Conservation (phyloP, 2,113 vertebrate species). For the Rhinolophus sinicus region DNA sequence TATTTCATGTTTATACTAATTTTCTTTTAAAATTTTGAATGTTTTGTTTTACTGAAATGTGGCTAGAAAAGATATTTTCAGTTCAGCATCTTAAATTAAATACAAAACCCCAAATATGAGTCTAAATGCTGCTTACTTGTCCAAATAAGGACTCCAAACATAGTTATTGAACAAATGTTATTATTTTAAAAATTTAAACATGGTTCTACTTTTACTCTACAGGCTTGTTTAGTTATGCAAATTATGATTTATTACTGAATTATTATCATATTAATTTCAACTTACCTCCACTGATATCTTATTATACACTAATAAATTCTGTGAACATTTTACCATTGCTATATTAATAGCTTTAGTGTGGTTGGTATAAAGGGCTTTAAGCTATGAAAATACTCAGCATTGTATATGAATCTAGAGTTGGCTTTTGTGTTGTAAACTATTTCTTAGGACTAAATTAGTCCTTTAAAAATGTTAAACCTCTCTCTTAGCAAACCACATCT, state of each 20-base stretch:
- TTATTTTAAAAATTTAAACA: constrained; percentile 34
- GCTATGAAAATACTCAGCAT: constrained; percentile 12
- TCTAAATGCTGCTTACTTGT: not conserved
- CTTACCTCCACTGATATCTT: not conserved
- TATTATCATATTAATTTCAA: constrained; percentile 51
- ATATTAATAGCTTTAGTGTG: constrained; percentile 22
- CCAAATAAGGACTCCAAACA: not conserved
- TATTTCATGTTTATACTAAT: not conserved
- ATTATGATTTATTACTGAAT: constrained; percentile 29
- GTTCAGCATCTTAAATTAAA: not conserved
- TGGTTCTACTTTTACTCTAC: constrained; percentile 1
- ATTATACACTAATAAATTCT: not conserved
- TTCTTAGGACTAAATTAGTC: constrained; percentile 24
- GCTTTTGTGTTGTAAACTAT: constrained; percentile 21
- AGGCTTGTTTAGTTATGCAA: constrained; percentile 21
- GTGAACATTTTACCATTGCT: not conserved
- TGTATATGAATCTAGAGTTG: not conserved
- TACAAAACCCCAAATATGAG: not conserved
- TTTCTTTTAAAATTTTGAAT: not conserved
- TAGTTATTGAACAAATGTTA: constrained; percentile 35
- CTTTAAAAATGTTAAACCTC: constrained; percentile 6
- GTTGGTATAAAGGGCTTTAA: constrained; percentile 20
- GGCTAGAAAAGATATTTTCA: not conserved
- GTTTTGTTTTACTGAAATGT: constrained; percentile 3
- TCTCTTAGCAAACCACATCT: not conserved